A percentile compares a stretch with the other conserved stretches of the same genome.
Conservation (phyloP, 2,888 invertebrate genomes). For the Drosophila macrospina region DNA sequence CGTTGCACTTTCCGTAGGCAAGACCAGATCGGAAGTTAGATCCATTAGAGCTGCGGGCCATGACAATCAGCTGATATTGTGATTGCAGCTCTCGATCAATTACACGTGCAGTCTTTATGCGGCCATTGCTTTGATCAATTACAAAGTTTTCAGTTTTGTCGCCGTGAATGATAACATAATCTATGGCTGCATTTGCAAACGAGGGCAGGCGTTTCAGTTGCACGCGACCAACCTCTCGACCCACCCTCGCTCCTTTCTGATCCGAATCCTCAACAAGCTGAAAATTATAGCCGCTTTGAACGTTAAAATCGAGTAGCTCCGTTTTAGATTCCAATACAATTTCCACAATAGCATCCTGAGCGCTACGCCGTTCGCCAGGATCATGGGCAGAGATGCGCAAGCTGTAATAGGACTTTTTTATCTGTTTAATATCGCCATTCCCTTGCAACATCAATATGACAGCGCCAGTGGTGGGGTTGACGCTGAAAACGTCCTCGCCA, state of each 20-base stretch:
- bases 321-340: constrained; percentile 91
- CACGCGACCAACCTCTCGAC: constrained; percentile 92
- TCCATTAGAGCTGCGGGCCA: constrained; percentile 88
- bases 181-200: constrained; percentile 83
- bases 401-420: constrained; percentile 88
- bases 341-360: constrained; percentile 92
- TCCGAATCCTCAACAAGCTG: constrained; percentile 93
- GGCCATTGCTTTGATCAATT: constrained; percentile 92
- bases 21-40: constrained; percentile 85
- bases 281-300: constrained; percentile 92
- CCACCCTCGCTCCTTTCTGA: constrained; percentile 86
- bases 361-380: constrained; percentile 90
- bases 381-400: constrained; percentile 93
- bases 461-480: constrained; percentile 92
- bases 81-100: constrained; percentile 94
- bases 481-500: constrained; percentile 91
- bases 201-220: constrained; percentile 85
- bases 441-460: constrained; percentile 87
- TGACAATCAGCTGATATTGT: constrained; percentile 91
- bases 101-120: constrained; percentile 91
- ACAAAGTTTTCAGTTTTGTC: constrained; percentile 89
- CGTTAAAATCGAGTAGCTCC: constrained; percentile 91
- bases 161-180: constrained; percentile 87
- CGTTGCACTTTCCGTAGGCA: constrained; percentile 91
- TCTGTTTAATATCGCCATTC: constrained; percentile 28